Evolutionary conservation across 2,888 invertebrate species (phyloP).

Genomic region (Dromius quadrimaculatus): DNA sequence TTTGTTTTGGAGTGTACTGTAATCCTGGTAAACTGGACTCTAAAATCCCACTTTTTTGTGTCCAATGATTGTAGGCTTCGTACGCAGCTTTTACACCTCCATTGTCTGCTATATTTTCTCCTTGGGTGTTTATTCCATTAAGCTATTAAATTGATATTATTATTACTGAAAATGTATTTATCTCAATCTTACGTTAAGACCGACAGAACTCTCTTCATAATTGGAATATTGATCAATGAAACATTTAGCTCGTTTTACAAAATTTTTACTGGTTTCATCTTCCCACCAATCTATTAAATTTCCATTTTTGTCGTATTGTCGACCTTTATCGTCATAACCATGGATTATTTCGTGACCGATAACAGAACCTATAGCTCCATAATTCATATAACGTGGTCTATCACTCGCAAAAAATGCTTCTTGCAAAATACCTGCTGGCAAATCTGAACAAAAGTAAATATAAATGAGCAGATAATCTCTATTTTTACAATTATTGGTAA

Average conservation of each 20-base stretch:
- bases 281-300: constrained; percentile 93
- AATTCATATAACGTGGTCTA: constrained; percentile 88
- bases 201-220: constrained; percentile 80
- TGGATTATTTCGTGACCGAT: constrained; percentile 91
- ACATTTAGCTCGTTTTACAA: constrained; percentile 82
- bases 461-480: background rate
- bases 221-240: constrained; percentile 91
- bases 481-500: background rate
- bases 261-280: constrained; percentile 79
- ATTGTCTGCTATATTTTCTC: constrained; percentile 95
- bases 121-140: constrained; percentile 92
- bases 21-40: constrained; percentile 60
- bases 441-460: constrained; percentile 70
- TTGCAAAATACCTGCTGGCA: constrained; percentile 89
- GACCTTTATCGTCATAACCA: constrained; percentile 84
- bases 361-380: constrained; percentile 85
- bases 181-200: constrained; percentile 71
- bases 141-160: constrained; percentile 69
- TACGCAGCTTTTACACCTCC: constrained; percentile 86
- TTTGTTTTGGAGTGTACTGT: constrained; percentile 60
- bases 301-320: constrained; percentile 88
- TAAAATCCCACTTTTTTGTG: constrained; percentile 53
- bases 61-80: constrained; percentile 62
- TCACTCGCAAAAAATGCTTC: constrained; percentile 86
- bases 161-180: background rate